Conservation (phyloP, 2,113 vertebrate genomes). For the Malurus alboscapulatus region DNA sequence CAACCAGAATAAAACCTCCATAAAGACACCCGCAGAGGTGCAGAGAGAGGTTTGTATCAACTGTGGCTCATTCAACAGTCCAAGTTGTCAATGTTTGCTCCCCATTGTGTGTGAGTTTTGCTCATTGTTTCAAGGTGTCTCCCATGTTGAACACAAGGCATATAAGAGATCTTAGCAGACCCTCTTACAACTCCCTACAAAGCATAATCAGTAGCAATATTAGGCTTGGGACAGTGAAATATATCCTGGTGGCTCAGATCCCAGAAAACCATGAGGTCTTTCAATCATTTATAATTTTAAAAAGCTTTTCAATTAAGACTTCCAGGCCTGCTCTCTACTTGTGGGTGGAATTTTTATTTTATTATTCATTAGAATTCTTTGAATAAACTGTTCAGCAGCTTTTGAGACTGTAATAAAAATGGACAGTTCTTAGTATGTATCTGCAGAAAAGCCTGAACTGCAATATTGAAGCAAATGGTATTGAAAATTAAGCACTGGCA, state of each 20-base stretch:
- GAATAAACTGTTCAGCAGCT: background rate
- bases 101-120: background rate
- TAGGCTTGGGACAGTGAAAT: background rate
- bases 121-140: background rate
- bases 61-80: background rate
- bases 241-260: background rate
- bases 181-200: background rate
- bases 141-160: background rate
- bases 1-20: background rate
- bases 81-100: background rate
- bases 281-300: background rate
- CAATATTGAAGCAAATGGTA: background rate
- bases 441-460: background rate
- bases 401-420: slow-evolving; percentile 1
- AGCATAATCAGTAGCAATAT: background rate
- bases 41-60: background rate
- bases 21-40: background rate
- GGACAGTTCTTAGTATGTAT: background rate
- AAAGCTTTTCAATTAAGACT: background rate
- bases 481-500: background rate
- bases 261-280: background rate
- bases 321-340: background rate
- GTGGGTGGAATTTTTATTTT: background rate
- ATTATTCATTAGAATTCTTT: background rate
- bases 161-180: background rate